phyloP scores from a whole-genome alignment of 2,888 invertebrate species.

The Sthenelais limicola region DNA sequence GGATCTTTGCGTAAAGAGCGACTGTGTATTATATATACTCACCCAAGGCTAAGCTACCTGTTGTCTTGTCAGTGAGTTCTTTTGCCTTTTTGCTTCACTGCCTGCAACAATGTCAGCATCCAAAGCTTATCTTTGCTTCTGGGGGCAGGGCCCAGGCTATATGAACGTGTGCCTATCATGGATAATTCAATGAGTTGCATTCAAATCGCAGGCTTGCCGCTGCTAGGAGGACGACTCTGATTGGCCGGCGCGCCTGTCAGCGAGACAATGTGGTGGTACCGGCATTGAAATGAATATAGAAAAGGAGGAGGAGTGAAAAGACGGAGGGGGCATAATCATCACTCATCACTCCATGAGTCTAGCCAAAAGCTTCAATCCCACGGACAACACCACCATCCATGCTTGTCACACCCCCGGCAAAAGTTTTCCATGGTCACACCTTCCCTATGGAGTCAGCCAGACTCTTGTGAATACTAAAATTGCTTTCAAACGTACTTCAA shows the following conservation, averaged over 20 bases:
- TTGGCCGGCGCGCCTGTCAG: constrained; percentile 26
- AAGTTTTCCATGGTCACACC: neutral
- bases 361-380: neutral
- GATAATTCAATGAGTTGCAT: constrained; percentile 65
- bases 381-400: neutral
- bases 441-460: no score
- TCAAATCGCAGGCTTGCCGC: constrained; percentile 54
- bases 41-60: no score
- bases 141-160: constrained; percentile 49
- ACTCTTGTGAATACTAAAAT: no score
- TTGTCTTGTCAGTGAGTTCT: no score
- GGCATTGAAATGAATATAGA: constrained; percentile 30
- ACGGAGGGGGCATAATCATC: no score
- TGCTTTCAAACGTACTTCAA: no score
- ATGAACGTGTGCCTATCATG: constrained; percentile 60
- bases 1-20: no score
- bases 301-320: constrained; percentile 5
- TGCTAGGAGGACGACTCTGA: neutral
- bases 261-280: constrained; percentile 39
- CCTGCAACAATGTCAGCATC: no score
- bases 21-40: no score
- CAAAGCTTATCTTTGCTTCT: no score
- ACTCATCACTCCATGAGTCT: neutral
- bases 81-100: no score
- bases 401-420: neutral